These are phyloP conservation scores for Sebastes taczanowskii DNA, from an alignment of 2,797 vertebrate species.

Conservation along the genomic window DNA sequence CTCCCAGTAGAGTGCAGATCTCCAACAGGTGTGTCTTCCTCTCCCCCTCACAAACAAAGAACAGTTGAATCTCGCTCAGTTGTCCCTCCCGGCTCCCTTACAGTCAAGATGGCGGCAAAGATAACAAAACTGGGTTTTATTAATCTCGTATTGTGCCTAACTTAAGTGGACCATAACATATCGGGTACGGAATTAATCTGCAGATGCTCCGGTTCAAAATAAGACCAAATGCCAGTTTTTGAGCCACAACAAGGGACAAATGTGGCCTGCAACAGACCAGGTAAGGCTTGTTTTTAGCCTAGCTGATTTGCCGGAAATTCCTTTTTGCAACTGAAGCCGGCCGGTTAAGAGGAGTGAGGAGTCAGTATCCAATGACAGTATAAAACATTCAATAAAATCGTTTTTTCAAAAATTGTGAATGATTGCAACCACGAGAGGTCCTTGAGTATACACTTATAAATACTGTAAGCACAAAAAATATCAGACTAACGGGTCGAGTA, in stretches of 20 bases:
- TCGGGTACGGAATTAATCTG: neutral
- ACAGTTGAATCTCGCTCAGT: rapidly evolving
- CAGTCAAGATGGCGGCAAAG: neutral
- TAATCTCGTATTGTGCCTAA: neutral
- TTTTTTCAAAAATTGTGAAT: neutral
- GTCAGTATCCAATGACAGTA: rapidly evolving
- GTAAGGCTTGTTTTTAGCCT: neutral
- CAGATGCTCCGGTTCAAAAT: neutral
- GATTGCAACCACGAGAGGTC: neutral
- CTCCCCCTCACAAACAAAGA: neutral
- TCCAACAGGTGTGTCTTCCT: no score
- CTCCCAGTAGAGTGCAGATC: no score
- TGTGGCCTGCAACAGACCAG: neutral
- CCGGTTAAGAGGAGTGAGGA: neutral
- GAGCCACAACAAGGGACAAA: neutral
- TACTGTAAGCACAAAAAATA: neutral
- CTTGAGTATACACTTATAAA: neutral
- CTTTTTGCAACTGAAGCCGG: neutral
- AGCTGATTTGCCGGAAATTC: neutral
- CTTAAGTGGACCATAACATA: neutral
- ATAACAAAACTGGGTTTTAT: neutral
- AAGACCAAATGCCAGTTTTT: neutral
- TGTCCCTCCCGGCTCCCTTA: neutral
- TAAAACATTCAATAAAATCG: neutral
- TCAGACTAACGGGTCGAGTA: neutral